Base-by-base conservation (phyloP, 2,888 invertebrate genomes). In the Frankliniella fusca region DNA sequence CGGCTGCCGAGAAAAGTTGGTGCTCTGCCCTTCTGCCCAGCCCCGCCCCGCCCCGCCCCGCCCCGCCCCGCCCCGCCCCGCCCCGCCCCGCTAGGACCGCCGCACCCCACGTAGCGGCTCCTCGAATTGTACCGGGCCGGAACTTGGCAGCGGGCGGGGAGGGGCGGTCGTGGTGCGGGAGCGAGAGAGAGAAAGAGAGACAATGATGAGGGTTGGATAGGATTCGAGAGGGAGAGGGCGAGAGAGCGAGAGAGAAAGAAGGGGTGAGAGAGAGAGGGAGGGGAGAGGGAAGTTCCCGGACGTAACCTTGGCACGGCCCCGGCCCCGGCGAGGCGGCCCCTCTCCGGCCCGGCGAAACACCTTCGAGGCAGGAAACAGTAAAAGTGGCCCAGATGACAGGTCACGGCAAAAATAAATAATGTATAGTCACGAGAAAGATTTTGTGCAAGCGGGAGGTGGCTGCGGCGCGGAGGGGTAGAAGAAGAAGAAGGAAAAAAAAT, bases 391-490 rank as follows among this genome's bases (percentile, higher is more conserved):
- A 76, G 70, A 76, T 76, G 70, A 76, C 70, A 76, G 70, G 70
- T 76, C 70, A 76, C 70, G 70, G 70, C 70, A 23, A 76, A 76
- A 76, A 76, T 76, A 76, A 76, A 76, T 76, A 76, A 76, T 76
- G 70, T 76, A 76, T 76, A 76, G 70, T 76, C 70, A 76, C 23
- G 70, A 76, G 70, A 76, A 76, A 76, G 70, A 76, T 76, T 76
- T 76, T 76, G 70, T 76, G 70, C 70, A 76, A 23, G 70, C 23
- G 70, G 12, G 70, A 76, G 70, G 70, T 7, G 54, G 54, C 12
- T 3, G 54, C 54, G 54, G 54, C 18, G 54, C 54, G 18, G 18
- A 12, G 54, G n/a, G n/a, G 38, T 5, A 70, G 70, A 23, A n/a
- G n/a, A n/a, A n/a, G n/a, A n/a, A n/a, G n/a, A n/a, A n/a, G n/a